A percentile compares a stretch with the other conserved stretches of the same genome.
Evolutionary conservation across 2,797 vertebrate species (phyloP).

Genomic region (Gallinago stenura): DNA sequence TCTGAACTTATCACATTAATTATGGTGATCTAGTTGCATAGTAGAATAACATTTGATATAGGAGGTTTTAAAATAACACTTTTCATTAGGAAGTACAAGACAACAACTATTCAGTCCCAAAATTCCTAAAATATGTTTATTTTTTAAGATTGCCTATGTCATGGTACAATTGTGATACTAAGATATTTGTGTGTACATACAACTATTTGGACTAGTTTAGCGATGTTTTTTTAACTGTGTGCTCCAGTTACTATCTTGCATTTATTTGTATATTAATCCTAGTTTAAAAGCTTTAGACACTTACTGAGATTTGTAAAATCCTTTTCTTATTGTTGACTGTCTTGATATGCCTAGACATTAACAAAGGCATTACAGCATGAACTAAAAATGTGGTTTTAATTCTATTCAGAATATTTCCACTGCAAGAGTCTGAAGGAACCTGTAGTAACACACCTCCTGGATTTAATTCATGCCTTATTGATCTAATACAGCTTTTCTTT

Average conservation of each 20-base stretch:
- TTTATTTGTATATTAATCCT: not conserved
- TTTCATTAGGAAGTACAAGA: not conserved
- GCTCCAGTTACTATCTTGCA: not conserved
- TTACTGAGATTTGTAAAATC: not conserved
- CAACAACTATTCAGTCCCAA: not conserved
- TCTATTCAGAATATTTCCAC: slow-evolving; percentile 36
- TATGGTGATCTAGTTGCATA: not conserved
- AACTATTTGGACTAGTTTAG: not conserved
- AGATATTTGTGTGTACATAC: not conserved
- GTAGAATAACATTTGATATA: not conserved
- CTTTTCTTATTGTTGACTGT: slow-evolving; percentile 8
- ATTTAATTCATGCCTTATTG: slow-evolving; percentile 34
- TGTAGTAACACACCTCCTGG: not conserved
- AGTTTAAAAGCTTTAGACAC: not conserved
- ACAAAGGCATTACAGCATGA: slow-evolving; percentile 34
- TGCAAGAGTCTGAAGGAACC: slow-evolving; percentile 9
- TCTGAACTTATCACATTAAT: not conserved
- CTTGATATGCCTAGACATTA: slow-evolving; percentile 35
- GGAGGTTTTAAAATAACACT: not conserved
- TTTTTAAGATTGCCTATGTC: not conserved
- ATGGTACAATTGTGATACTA: not conserved
- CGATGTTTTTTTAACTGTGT: not conserved
- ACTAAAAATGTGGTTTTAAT: slow-evolving; percentile 24
- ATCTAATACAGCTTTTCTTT: slow-evolving; percentile 37
- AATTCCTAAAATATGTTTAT: not conserved